These are phyloP conservation scores for Buphagus erythrorhynchus DNA, from an alignment of 2,797 vertebrate genomes.

Conservation along the genomic window DNA sequence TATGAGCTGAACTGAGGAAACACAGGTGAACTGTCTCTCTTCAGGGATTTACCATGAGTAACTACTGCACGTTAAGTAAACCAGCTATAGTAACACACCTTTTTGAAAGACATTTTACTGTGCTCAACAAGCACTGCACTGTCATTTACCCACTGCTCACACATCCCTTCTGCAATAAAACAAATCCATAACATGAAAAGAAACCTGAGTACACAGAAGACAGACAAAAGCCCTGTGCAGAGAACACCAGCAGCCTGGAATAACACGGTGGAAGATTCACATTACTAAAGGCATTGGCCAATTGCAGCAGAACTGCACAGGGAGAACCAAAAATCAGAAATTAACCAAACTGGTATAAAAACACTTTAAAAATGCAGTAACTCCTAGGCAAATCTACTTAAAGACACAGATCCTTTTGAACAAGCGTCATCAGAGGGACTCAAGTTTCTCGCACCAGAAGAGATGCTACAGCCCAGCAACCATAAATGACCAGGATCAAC, in stretches of 20 bases:
- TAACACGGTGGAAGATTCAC: background rate
- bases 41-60: background rate
- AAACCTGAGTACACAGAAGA: background rate
- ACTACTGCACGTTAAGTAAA: background rate
- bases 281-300: background rate
- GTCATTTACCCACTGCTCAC: background rate
- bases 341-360: fast-evolving
- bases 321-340: background rate
- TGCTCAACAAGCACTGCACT: background rate
- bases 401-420: background rate
- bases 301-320: background rate
- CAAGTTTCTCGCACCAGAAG: background rate
- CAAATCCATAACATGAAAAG: background rate
- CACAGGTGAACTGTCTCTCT: background rate
- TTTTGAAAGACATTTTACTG: background rate
- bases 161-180: background rate
- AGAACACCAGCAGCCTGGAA: background rate
- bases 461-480: background rate
- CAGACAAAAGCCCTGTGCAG: background rate
- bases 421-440: background rate
- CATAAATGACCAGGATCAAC: background rate
- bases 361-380: background rate
- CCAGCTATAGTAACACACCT: background rate
- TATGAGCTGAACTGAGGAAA: background rate
- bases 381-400: background rate